phyloP scores from a whole-genome alignment of 2,888 invertebrate genomes.

The Tubulanus polymorphus region DNA sequence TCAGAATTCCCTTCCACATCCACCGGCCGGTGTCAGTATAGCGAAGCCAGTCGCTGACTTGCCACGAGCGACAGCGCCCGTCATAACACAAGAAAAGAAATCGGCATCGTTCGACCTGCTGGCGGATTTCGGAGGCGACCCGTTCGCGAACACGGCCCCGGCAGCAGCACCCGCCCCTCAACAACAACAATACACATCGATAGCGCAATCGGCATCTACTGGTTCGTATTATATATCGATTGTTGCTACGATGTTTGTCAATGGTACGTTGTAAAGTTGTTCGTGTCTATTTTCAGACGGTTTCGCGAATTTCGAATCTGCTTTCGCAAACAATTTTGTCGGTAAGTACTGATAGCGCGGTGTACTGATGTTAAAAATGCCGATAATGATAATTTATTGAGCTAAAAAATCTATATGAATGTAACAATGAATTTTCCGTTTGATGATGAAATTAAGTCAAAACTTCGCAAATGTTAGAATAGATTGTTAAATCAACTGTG shows the following conservation, averaged over 20 bases:
- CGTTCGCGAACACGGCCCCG: slow-evolving; percentile 40
- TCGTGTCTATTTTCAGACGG: slow-evolving; percentile 1
- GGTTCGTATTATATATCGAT: background rate
- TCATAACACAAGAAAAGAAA: slow-evolving; percentile 11
- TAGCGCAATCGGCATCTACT: background rate
- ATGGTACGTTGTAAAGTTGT: slow-evolving; percentile 1
- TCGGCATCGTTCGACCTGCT: slow-evolving; percentile 38
- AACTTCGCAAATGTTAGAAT: no score
- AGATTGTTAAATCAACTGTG: no score
- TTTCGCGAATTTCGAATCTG: background rate
- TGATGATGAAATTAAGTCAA: no score
- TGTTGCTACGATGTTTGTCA: background rate
- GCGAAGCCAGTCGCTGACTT: no score
- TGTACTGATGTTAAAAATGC: background rate
- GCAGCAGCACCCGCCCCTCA: slow-evolving; percentile 21
- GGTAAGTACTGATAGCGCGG: background rate
- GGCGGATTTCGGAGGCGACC: slow-evolving; percentile 50
- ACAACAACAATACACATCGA: slow-evolving; percentile 19
- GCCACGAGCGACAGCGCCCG: no score
- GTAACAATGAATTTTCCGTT: no score
- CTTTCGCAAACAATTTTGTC: background rate
- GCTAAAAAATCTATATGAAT: no score
- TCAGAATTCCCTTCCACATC: no score
- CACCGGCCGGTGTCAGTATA: no score
- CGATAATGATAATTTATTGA: no score